Base-by-base conservation (phyloP, 2,113 vertebrate species). In the Bombycilla garrulus region DNA sequence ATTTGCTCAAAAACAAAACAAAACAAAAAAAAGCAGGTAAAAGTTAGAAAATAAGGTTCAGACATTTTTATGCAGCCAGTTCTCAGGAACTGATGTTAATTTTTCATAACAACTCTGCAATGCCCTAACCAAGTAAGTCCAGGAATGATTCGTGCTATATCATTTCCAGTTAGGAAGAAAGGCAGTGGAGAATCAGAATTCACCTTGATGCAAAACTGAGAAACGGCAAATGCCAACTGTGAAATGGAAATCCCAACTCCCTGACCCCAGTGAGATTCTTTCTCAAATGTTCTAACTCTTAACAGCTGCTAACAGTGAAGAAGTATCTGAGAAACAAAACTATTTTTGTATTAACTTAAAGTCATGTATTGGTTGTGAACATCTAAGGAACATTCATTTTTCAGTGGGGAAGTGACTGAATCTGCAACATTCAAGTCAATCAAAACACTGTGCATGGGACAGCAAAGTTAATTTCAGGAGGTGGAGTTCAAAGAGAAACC, bases 141-240 rank as follows among this genome's bases (percentile, higher is more conserved):
- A 1, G 88, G 42, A 82, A 80, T 31, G 36, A 86, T 12, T 91
- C 33, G 20, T n/a, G 58, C 81, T 89, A 56, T 58, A 92, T 66
- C 26, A 74, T 42, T 95, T 93, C 67, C 76, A 76, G 33, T 81
- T 84, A 90, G 64, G 69, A 91, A 90, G 79, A 95, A 78, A 88
- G 65, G 38, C 76, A 88, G 38, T 29, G 29, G 60, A 82, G 83
- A 89, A 84, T 31, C 25, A 0, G 78, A 93, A 91, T 83, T 81
- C 79, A 93, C 72, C 85, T 93, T 88, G 81, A 87, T 45, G n/a
- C 3, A 4, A 47, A 50, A 81, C 51, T n/a, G 58, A 92, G 60
- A 89, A 78, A 85, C 1, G 0, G 60, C 64, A 89, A 67, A 84
- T 79, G 74, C 35, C 66, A 69, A 7, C 35, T 80, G 93, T 81